Percentiles rank a stretch among this genome's conserved stretches.
Evolutionary conservation across 2,113 vertebrate genomes (phyloP).

Genomic region (Salvelinus alpinus): DNA sequence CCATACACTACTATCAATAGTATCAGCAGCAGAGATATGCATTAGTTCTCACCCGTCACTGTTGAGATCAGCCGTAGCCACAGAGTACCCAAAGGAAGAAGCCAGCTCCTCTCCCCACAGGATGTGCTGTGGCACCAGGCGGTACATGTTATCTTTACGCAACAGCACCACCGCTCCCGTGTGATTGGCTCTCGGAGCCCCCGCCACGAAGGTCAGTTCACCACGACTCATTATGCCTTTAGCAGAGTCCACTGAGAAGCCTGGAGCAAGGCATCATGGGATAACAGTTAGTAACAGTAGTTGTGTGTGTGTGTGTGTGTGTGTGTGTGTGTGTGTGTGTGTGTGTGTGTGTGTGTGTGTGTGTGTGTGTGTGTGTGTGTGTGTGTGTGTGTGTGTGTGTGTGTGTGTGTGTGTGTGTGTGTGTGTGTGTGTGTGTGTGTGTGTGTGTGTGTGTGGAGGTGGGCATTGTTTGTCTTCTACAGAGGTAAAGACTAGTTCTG

Average conservation of each 20-base stretch:
- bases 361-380: too few relatives aligned
- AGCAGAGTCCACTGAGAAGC: slow-evolving; percentile 91
- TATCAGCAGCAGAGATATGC: too few relatives aligned
- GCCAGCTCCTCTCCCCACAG: slow-evolving; percentile 87
- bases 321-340: too few relatives aligned
- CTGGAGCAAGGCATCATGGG: slow-evolving; percentile 57
- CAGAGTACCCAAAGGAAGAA: slow-evolving; percentile 88
- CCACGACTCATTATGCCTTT: slow-evolving; percentile 76
- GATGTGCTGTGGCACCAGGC: slow-evolving; percentile 83
- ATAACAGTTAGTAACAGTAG: not conserved
- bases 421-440: slow-evolving; percentile 19
- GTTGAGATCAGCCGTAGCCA: slow-evolving; percentile 87
- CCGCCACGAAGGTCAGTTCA: slow-evolving; percentile 88
- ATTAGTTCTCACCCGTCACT: slow-evolving; percentile 79
- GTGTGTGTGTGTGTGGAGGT: slow-evolving; percentile 11
- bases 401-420: not conserved
- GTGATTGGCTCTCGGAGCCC: slow-evolving; percentile 92
- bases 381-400: too few relatives aligned
- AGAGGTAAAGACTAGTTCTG: slow-evolving; percentile 8
- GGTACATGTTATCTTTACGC: slow-evolving; percentile 81
- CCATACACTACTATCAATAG: too few relatives aligned
- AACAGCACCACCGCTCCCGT: slow-evolving; percentile 90
- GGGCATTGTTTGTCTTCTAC: not conserved
- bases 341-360: too few relatives aligned
- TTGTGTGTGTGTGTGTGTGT: too few relatives aligned